Percentiles rank a stretch among this genome's conserved stretches.
These are phyloP conservation scores for Achatina immaculata DNA, from an alignment of 1,140 invertebrate genomes.

Conservation along the genomic window DNA sequence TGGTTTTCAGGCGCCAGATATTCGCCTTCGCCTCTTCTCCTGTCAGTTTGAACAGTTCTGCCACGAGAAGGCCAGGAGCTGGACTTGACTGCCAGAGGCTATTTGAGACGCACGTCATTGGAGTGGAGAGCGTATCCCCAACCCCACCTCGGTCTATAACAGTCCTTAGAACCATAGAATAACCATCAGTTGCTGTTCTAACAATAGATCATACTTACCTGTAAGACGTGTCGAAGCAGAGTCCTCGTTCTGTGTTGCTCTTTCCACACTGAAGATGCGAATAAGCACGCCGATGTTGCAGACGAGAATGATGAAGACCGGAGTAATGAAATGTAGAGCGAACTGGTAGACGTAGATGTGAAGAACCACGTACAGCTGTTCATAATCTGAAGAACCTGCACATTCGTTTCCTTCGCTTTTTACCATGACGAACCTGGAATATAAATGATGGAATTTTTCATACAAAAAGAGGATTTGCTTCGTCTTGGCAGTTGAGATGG, in stretches of 20 bases:
- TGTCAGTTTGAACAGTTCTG: no score
- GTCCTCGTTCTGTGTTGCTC: constrained; percentile 41
- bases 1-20: no score
- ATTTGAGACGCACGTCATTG: no score
- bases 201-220: not conserved
- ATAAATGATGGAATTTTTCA: no score
- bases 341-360: constrained; percentile 64
- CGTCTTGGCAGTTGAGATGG: no score
- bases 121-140: no score
- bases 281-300: constrained; percentile 60
- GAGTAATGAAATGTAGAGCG: constrained; percentile 53
- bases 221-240: constrained; percentile 44
- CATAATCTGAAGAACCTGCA: constrained; percentile 35
- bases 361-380: constrained; percentile 50
- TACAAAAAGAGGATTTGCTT: no score
- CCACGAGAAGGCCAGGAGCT: no score
- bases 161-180: no score
- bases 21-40: no score
- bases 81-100: no score
- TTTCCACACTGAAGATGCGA: constrained; percentile 51
- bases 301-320: constrained; percentile 52
- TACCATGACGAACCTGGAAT: constrained; percentile 55
- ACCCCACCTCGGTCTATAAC: no score
- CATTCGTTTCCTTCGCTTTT: constrained; percentile 46
- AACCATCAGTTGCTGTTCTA: not conserved